phyloP scores from a whole-genome alignment of 2,113 vertebrate species.

The Campylomormyrus tamandua region DNA sequence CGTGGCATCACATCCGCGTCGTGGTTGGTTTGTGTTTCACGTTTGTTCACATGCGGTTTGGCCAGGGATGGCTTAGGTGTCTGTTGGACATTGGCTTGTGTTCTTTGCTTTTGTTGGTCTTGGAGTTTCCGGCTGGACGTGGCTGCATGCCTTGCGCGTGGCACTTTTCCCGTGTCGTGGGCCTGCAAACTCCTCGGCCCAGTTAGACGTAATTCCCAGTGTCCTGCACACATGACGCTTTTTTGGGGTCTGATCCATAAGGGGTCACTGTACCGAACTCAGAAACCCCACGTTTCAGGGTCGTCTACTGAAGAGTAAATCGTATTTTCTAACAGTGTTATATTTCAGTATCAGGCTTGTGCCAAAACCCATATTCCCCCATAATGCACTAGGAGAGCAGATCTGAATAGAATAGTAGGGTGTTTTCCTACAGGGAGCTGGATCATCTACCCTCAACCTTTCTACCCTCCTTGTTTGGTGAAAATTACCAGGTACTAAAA shows the following conservation, averaged over 20 bases:
- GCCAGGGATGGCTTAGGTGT: neutral
- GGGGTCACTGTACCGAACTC: neutral
- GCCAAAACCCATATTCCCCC: neutral
- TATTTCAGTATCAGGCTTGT: neutral
- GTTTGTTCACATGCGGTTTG: neutral
- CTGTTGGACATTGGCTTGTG: neutral
- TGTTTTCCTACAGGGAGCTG: neutral
- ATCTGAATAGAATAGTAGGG: neutral
- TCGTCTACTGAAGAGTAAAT: neutral
- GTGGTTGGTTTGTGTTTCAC: neutral
- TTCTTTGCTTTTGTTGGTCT: neutral
- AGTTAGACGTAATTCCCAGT: neutral
- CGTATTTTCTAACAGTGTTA: neutral
- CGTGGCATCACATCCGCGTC: neutral
- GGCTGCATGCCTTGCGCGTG: neutral
- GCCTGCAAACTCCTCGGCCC: neutral
- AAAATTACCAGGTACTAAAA: neutral
- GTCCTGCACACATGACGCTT: neutral
- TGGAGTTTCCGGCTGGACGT: neutral
- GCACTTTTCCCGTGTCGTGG: neutral
- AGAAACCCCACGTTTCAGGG: neutral
- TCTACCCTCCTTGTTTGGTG: neutral
- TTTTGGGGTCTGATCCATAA: neutral
- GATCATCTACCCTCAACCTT: neutral
- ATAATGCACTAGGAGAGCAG: neutral